phyloP scores from a whole-genome alignment of 1,140 invertebrate genomes.

The Drosophila subpulchrella region DNA sequence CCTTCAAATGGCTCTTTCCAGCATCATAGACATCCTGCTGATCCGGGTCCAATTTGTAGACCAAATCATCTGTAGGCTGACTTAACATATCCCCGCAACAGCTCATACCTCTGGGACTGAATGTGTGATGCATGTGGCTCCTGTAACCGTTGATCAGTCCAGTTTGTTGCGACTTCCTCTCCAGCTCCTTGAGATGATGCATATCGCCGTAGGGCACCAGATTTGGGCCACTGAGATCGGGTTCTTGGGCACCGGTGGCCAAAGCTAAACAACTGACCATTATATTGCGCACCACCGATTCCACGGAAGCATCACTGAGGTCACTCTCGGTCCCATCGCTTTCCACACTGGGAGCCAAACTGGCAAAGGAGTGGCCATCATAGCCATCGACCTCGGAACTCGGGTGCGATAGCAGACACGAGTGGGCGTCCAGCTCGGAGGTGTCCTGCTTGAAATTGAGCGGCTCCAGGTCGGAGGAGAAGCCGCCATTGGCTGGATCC shows the following conservation, averaged over 20 bases:
- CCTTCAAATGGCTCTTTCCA: constrained; percentile 5
- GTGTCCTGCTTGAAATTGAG: constrained; percentile 22
- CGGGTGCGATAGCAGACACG: constrained; percentile 16
- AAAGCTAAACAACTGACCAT: constrained; percentile 53
- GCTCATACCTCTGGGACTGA: constrained; percentile 7
- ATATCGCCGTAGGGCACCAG: constrained; percentile 73
- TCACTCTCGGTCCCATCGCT: constrained; percentile 51
- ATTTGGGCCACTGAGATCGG: constrained; percentile 60
- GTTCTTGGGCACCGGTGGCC: constrained; percentile 57
- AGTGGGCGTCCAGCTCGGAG: constrained; percentile 11
- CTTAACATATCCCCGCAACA: constrained; percentile 62
- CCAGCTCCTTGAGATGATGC: constrained; percentile 57
- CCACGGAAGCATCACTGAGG: constrained; percentile 58
- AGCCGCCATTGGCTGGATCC: constrained; percentile 38
- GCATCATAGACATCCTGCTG: neutral
- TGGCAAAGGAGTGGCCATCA: constrained; percentile 47
- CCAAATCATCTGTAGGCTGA: constrained; percentile 11
- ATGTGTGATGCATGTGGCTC: neutral
- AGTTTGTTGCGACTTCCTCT: constrained; percentile 23
- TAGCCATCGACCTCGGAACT: constrained; percentile 25
- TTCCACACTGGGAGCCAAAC: constrained; percentile 28
- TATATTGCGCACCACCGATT: constrained; percentile 62
- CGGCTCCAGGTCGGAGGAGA: constrained; percentile 51
- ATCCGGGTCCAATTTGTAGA: constrained; percentile 10
- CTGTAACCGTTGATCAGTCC: constrained; percentile 48